A percentile compares a stretch with the other conserved stretches of the same genome.
Conservation (phyloP, 1,140 invertebrate genomes). For the Caenorhabditis latens region DNA sequence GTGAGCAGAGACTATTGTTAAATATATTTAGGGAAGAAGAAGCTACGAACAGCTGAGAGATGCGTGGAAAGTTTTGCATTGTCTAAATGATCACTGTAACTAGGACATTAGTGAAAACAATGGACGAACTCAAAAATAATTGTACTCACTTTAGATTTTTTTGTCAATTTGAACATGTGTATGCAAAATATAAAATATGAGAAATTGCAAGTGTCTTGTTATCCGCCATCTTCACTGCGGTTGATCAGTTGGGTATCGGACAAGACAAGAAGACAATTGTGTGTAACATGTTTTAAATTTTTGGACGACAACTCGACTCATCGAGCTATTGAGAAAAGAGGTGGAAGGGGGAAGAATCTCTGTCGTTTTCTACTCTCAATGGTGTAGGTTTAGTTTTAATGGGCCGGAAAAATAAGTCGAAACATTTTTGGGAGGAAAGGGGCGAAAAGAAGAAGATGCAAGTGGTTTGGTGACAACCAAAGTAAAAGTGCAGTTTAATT, state of each 20-base stretch:
- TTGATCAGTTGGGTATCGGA: conserved; percentile 25
- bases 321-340: not conserved
- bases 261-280: conserved; percentile 34
- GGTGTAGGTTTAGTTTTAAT: not conserved
- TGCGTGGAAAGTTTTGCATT: too few relatives aligned
- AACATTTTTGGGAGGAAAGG: not conserved
- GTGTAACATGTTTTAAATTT: conserved; percentile 53
- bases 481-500: conserved; percentile 49
- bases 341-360: not conserved
- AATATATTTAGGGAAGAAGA: too few relatives aligned
- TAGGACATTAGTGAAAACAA: too few relatives aligned
- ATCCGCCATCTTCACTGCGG: not conserved
- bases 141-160: too few relatives aligned
- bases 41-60: too few relatives aligned
- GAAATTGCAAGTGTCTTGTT: not conserved
- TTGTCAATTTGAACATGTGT: not conserved
- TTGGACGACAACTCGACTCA: conserved; percentile 45
- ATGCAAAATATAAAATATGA: not conserved
- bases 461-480: conserved; percentile 15
- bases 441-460: too few relatives aligned
- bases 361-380: conserved; percentile 9
- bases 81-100: too few relatives aligned
- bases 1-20: not conserved
- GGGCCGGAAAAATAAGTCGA: conserved; percentile 25
- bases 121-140: too few relatives aligned